phyloP scores from a whole-genome alignment of 2,797 vertebrate genomes.

The Syngnathus acus region DNA sequence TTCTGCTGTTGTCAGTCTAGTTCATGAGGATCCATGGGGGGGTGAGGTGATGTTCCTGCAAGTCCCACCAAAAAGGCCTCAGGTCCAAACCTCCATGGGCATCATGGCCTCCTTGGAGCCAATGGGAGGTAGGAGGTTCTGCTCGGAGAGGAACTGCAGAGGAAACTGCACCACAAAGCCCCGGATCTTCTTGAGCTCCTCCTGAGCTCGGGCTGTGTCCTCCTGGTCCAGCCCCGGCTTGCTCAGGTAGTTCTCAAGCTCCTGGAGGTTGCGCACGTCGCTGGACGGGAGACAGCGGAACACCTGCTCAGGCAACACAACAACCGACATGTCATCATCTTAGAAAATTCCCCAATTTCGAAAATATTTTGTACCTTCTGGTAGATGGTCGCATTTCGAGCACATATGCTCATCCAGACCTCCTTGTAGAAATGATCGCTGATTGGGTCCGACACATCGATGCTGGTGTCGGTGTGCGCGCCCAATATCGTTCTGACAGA shows the following conservation, averaged over 20 bases:
- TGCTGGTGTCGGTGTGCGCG: slow-evolving; percentile 65
- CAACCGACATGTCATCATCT: neutral
- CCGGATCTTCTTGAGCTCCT: slow-evolving; percentile 89
- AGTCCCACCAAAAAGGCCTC: slow-evolving; percentile 34
- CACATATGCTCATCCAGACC: slow-evolving; percentile 84
- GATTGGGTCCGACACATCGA: slow-evolving; percentile 83
- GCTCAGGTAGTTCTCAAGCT: slow-evolving; percentile 79
- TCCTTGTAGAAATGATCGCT: slow-evolving; percentile 95
- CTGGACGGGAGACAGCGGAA: slow-evolving; percentile 93
- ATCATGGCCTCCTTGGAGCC: slow-evolving; percentile 94
- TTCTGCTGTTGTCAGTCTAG: neutral
- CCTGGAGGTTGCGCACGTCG: slow-evolving; percentile 80
- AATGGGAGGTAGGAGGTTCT: slow-evolving; percentile 86
- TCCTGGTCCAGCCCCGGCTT: slow-evolving; percentile 75
- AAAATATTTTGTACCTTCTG: slow-evolving; percentile 68
- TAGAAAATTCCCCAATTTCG: too few species aligned
- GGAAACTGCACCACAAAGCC: slow-evolving; percentile 96
- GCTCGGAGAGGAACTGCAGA: slow-evolving; percentile 83
- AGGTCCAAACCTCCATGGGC: slow-evolving; percentile 96
- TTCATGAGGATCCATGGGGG: too few species aligned
- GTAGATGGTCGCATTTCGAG: slow-evolving; percentile 88
- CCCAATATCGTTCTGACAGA: slow-evolving; percentile 80
- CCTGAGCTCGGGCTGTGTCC: slow-evolving; percentile 76
- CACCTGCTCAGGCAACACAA: slow-evolving; percentile 65
- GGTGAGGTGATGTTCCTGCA: neutral